Conservation (phyloP, 2,888 invertebrate species). For the Sarcophaga variegata region DNA sequence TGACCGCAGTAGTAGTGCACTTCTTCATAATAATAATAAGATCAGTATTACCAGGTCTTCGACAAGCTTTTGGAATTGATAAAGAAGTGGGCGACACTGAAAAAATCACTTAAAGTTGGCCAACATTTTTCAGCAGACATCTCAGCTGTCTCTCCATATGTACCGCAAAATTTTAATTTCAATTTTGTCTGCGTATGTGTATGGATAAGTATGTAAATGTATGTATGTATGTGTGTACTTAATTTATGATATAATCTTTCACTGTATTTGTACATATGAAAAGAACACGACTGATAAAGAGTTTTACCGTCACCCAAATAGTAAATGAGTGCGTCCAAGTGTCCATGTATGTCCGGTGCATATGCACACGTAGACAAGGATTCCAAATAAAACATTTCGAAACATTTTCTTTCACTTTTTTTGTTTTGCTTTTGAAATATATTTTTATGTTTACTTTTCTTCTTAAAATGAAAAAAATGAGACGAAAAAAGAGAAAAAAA, state of each 20-base stretch:
- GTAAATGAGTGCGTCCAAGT: not conserved
- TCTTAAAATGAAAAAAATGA: slow-evolving; percentile 73
- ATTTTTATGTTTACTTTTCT: slow-evolving; percentile 70
- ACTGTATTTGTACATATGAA: not conserved
- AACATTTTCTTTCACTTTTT: slow-evolving; percentile 11
- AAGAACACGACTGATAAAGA: slow-evolving; percentile 53
- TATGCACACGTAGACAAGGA: slow-evolving; percentile 23
- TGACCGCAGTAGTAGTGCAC: too few species aligned
- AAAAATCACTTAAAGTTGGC: slow-evolving; percentile 21
- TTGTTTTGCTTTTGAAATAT: slow-evolving; percentile 2
- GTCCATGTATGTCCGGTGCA: slow-evolving; percentile 10
- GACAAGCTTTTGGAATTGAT: too few species aligned
- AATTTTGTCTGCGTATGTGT: not conserved
- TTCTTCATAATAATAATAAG: too few species aligned
- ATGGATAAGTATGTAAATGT: not conserved
- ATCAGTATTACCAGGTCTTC: too few species aligned
- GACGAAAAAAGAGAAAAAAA: slow-evolving; percentile 46
- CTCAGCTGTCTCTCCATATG: slow-evolving; percentile 59
- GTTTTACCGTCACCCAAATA: slow-evolving; percentile 49
- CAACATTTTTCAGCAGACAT: slow-evolving; percentile 47
- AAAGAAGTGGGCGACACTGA: not conserved
- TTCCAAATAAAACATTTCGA: slow-evolving; percentile 52
- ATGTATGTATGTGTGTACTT: slow-evolving; percentile 29
- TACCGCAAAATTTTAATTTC: slow-evolving; percentile 47
- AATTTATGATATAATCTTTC: slow-evolving; percentile 38